phyloP scores from a whole-genome alignment of 92 coral and sea anemone genomes.

The Epizoanthus stellaris region DNA sequence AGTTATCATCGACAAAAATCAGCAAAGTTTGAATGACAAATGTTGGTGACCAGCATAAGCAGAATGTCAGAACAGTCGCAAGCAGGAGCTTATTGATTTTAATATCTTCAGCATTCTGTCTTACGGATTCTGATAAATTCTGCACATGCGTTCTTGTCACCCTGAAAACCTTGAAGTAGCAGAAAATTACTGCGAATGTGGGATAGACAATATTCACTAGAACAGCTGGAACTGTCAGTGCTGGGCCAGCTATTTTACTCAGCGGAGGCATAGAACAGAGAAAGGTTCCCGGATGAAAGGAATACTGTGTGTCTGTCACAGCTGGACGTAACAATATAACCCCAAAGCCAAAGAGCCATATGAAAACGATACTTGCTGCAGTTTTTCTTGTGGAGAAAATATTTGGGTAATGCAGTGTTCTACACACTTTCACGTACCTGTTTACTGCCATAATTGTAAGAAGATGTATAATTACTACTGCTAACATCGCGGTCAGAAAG shows the following conservation, averaged over 20 bases:
- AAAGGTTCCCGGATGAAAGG: conserved; percentile 15
- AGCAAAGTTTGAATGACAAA: background rate
- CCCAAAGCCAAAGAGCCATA: background rate
- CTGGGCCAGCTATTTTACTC: background rate
- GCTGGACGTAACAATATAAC: background rate
- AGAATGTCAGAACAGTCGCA: conserved; percentile 1
- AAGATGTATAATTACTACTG: background rate
- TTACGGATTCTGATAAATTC: background rate
- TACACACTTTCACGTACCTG: conserved; percentile 19
- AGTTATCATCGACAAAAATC: background rate
- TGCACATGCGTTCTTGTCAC: background rate
- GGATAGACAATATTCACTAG: background rate
- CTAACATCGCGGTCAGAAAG: conserved; percentile 11
- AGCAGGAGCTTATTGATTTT: background rate
- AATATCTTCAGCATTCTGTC: background rate
- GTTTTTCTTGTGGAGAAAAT: background rate
- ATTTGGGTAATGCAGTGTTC: background rate
- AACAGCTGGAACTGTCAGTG: background rate
- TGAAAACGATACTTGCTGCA: background rate
- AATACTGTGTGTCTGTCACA: background rate
- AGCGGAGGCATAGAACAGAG: background rate
- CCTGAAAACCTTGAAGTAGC: conserved; percentile 9
- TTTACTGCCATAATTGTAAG: conserved; percentile 19
- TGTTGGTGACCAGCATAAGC: conserved; percentile 13
- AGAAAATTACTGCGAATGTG: background rate